A percentile compares a stretch with the other conserved stretches of the same genome.
phyloP scores from a whole-genome alignment of 37 sponge, comb jelly and placozoan genomes.

The Bolinopsis microptera region DNA sequence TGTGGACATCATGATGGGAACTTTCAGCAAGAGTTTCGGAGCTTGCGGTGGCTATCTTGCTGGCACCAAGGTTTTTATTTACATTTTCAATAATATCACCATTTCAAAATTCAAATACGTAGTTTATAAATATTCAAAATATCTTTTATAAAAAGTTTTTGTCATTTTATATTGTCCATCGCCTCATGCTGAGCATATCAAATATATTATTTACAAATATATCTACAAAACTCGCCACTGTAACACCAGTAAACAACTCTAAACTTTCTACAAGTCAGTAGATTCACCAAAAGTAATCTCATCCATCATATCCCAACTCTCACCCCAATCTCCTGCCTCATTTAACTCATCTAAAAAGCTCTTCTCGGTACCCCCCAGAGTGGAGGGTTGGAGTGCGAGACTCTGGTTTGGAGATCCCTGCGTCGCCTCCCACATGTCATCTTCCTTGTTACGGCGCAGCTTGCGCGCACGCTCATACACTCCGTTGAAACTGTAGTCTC shows the following conservation, averaged over 20 bases:
- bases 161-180: neutral
- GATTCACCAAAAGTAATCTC: conserved; percentile 25
- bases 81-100: too few species aligned
- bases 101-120: too few species aligned
- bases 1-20: conserved; percentile 98
- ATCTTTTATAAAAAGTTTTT: neutral
- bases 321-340: neutral
- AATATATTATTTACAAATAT: neutral
- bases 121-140: neutral
- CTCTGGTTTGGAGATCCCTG: neutral
- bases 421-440: neutral
- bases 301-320: neutral
- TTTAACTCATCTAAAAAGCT: conserved; percentile 27
- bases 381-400: conserved; percentile 20
- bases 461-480: neutral
- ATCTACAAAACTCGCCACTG: neutral
- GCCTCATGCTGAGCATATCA: neutral
- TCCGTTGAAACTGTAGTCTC: conserved; percentile 14
- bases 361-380: neutral
- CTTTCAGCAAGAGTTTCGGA: conserved; percentile 99
- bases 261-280: neutral
- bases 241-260: too few species aligned
- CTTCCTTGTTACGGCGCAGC: conserved; percentile 8
- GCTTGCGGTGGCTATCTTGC: conserved; percentile 96
- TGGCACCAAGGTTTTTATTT: conserved; percentile 74